These are phyloP conservation scores for Luehdorfia chinensis DNA, from an alignment of 1,140 invertebrate genomes.

Conservation along the genomic window DNA sequence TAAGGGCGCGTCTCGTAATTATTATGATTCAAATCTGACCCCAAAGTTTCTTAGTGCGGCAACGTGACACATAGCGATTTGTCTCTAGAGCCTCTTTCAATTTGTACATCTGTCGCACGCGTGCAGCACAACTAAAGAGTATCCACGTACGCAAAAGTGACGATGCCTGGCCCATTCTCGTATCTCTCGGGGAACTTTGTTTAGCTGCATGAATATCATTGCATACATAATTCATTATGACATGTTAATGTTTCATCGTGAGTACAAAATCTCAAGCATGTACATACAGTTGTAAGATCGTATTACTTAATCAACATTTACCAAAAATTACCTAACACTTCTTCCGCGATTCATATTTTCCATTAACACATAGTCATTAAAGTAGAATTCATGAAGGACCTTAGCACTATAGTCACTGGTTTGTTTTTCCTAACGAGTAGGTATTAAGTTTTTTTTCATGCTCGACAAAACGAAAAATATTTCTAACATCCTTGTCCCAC, in stretches of 20 bases:
- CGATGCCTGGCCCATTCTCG: constrained; percentile 4
- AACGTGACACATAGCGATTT: background rate
- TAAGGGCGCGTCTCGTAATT: constrained; percentile 5
- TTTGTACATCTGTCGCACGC: background rate
- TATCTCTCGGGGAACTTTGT: constrained; percentile 8
- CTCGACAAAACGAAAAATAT: too few relatives aligned
- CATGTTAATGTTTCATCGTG: constrained; percentile 8
- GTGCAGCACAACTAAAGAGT: constrained; percentile 2
- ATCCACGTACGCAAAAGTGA: constrained; percentile 7
- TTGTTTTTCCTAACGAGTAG: too few relatives aligned
- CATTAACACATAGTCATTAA: too few relatives aligned
- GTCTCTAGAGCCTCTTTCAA: background rate
- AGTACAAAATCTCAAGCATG: too few relatives aligned
- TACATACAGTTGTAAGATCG: too few relatives aligned
- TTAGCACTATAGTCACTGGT: too few relatives aligned
- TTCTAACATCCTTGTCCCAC: too few relatives aligned
- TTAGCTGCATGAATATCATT: constrained; percentile 11
- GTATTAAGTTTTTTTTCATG: too few relatives aligned
- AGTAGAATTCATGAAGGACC: too few relatives aligned
- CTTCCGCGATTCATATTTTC: too few relatives aligned
- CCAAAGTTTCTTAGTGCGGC: background rate
- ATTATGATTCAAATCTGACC: constrained; percentile 1
- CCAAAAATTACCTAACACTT: too few relatives aligned
- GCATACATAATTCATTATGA: constrained; percentile 13
- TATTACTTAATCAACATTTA: too few relatives aligned